Evolutionary conservation across 2,797 vertebrate species (phyloP).

Genomic region (Xenentodon cancila): DNA sequence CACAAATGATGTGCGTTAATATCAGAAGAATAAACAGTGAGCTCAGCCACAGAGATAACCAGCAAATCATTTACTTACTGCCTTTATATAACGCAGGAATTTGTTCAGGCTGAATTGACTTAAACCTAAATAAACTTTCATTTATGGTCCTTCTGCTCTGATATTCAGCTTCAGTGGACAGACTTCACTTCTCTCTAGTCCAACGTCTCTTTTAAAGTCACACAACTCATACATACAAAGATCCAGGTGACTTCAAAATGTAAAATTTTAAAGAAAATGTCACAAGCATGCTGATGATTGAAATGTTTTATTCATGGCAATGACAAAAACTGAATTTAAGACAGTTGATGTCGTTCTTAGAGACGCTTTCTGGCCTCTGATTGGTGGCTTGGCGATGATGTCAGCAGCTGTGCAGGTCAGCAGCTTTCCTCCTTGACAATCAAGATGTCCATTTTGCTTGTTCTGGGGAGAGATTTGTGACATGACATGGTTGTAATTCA

Average conservation of each 20-base stretch:
- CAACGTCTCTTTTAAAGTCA: no score
- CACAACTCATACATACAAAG: no score
- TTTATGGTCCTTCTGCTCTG: no score
- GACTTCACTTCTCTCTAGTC: no score
- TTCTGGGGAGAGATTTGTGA: conserved; percentile 51
- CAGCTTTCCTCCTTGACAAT: conserved; percentile 72
- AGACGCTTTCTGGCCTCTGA: background rate
- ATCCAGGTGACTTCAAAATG: no score
- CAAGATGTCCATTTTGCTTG: conserved; percentile 67
- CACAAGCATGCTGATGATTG: conserved; percentile 8
- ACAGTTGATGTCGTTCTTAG: background rate
- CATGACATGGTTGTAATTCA: background rate
- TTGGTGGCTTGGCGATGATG: background rate
- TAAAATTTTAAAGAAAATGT: background rate
- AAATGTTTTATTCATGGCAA: conserved; percentile 36
- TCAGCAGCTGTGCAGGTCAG: conserved; percentile 33
- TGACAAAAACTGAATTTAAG: background rate
- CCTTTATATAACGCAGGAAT: conserved; percentile 21
- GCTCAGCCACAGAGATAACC: conserved; percentile 42
- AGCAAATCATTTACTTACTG: conserved; percentile 56
- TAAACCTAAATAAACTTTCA: no score
- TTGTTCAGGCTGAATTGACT: background rate
- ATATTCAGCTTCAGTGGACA: no score
- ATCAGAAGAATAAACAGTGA: conserved; percentile 45
- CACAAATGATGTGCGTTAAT: conserved; percentile 43